Evolutionary conservation across 1,140 invertebrate species (phyloP), one percentile per base, ranked within the genome.

Genomic region (Achroia grisella): DNA sequence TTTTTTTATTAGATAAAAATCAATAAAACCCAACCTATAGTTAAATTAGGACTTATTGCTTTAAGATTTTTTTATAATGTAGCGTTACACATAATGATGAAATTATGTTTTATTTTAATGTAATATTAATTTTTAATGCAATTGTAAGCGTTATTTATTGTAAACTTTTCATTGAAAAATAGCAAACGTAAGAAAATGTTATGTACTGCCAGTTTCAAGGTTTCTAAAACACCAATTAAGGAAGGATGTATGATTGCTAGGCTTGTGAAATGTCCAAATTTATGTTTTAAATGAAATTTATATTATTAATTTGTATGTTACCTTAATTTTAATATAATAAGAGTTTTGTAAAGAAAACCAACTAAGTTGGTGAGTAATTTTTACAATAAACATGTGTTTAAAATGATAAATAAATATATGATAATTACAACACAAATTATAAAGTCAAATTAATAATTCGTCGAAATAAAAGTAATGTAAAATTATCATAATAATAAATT

Each of bases 191-290:
- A 71, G 61, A 70, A 62, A 61, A 72, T 68, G 74, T 76, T 75
- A 71, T 46, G 57, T 71, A 80, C 79, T 83, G 75, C 79, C 79
- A 83, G 74, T 70, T 71, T 65, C 56, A 71, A 72, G 72, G 71
- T 77, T 73, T 65, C 68, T 75, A 77, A 62, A 55, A 83, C 76
- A 76, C 73, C 73, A 77, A 78, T 41, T 65, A 55, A 52, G 56
- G 44, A 52, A 60, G 65, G 48, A 56, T 54, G 63, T 43, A 40
- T 57, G 56, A 60, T 39, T 62, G 59, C 49, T 50, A 62, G 54
- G 43, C 33, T 45, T 45, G 52, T 49, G 42, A 51, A 45, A 34
- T 52, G 49, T 52, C 49, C 49, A 52, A 52, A 39, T 15, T 41
- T 28, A 41, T 34, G 39, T 23, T 23, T 23, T 23, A 6, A 23